Percentiles rank a stretch among this genome's conserved stretches.
phyloP scores from a whole-genome alignment of 2,888 invertebrate genomes.

The Fabriciana adippe region DNA sequence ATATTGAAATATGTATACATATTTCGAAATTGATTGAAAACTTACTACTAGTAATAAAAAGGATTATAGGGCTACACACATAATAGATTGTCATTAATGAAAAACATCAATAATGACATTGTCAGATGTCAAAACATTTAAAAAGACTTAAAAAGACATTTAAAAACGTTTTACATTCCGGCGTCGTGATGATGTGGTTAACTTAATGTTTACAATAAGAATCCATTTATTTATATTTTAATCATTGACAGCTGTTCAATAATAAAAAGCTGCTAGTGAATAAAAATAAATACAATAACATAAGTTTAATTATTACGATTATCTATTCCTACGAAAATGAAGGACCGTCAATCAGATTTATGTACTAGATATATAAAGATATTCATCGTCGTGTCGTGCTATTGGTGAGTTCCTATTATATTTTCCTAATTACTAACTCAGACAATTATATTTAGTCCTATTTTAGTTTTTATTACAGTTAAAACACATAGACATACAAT shows the following conservation, averaged over 20 bases:
- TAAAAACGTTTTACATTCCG: slow-evolving; percentile 11
- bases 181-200: slow-evolving; percentile 19
- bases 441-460: not conserved
- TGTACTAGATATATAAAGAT: slow-evolving; percentile 87
- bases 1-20: no score
- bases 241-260: no score
- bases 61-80: no score
- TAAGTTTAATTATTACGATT: not conserved
- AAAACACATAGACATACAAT: not conserved
- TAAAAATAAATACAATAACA: no score
- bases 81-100: no score
- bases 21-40: no score
- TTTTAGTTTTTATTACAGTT: not conserved
- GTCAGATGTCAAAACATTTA: slow-evolving; percentile 1
- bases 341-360: slow-evolving; percentile 61
- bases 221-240: no score
- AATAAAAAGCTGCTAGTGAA: no score
- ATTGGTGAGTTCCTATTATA: slow-evolving; percentile 85
- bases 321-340: slow-evolving; percentile 50
- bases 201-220: slow-evolving; percentile 13
- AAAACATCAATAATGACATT: not conserved
- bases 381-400: slow-evolving; percentile 87
- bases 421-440: slow-evolving; percentile 14
- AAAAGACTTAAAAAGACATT: no score
- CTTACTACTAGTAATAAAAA: no score